Evolutionary conservation across 2,113 vertebrate genomes (phyloP).

Genomic region (Chinchilla lanigera): DNA sequence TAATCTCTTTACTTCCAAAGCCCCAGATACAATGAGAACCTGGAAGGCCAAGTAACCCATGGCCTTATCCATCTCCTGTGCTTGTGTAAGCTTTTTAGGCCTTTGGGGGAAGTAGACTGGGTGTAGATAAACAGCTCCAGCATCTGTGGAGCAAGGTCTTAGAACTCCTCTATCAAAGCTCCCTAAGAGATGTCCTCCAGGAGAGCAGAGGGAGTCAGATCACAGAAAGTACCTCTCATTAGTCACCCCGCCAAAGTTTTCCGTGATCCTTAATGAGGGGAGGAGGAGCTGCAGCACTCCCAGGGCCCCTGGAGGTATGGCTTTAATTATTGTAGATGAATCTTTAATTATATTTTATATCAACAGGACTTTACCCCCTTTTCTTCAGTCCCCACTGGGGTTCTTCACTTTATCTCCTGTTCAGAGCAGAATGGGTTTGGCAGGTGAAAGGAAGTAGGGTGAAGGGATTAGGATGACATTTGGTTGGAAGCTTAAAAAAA

Average conservation of each 20-base stretch:
- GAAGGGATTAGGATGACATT: slow-evolving; percentile 16
- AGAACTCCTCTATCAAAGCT: neutral
- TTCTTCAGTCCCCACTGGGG: neutral
- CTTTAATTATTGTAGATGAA: slow-evolving; percentile 45
- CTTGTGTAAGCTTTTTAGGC: neutral
- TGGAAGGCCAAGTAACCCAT: neutral
- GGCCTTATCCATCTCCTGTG: neutral
- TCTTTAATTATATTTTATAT: slow-evolving; percentile 48
- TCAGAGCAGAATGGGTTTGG: slow-evolving; percentile 50
- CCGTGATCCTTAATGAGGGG: neutral
- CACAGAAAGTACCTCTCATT: neutral
- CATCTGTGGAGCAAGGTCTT: neutral
- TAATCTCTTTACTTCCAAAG: neutral
- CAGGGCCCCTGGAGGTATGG: neutral
- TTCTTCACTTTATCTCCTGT: neutral
- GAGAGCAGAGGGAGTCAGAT: neutral
- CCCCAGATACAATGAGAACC: neutral
- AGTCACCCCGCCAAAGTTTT: neutral
- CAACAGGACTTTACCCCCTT: neutral
- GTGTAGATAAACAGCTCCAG: neutral
- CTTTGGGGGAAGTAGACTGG: neutral
- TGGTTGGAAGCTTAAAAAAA: slow-evolving; percentile 24
- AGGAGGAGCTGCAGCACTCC: neutral
- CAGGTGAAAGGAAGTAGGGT: neutral
- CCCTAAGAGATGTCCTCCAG: neutral